Evolutionary conservation across 2,113 vertebrate genomes (phyloP).

Genomic region (Gobio gobio): DNA sequence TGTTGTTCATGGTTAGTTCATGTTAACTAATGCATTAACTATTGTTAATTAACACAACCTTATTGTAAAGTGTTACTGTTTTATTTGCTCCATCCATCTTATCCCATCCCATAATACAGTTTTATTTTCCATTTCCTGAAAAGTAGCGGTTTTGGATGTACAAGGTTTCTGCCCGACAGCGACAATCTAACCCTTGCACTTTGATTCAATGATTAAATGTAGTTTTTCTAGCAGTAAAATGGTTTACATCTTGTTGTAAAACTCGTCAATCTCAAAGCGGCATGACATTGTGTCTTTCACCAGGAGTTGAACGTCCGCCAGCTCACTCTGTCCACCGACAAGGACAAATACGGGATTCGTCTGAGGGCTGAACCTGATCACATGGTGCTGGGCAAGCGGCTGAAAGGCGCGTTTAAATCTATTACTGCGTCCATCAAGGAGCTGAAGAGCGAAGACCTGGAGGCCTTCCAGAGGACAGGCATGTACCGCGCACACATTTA

Average conservation of each 20-base stretch:
- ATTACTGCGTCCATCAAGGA: constrained; percentile 88
- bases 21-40: too few species aligned
- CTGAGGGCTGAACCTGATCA: constrained; percentile 94
- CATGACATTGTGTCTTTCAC: neutral
- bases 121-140: too few species aligned
- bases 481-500: neutral
- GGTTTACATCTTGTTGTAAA: neutral
- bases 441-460: constrained; percentile 86
- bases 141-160: too few species aligned
- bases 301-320: constrained; percentile 94
- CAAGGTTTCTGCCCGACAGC: too few species aligned
- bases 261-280: neutral
- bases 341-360: constrained; percentile 87
- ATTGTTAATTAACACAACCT: too few species aligned
- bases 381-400: constrained; percentile 94
- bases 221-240: neutral
- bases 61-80: too few species aligned
- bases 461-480: constrained; percentile 91
- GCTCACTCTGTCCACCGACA: constrained; percentile 90
- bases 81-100: too few species aligned
- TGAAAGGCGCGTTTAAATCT: constrained; percentile 91
- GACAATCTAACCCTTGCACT: too few species aligned
- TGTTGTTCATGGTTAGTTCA: too few species aligned
- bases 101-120: too few species aligned
- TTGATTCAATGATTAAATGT: neutral